Base-by-base conservation (phyloP, 2,888 invertebrate genomes). In the Lamellibrachia satsuma region DNA sequence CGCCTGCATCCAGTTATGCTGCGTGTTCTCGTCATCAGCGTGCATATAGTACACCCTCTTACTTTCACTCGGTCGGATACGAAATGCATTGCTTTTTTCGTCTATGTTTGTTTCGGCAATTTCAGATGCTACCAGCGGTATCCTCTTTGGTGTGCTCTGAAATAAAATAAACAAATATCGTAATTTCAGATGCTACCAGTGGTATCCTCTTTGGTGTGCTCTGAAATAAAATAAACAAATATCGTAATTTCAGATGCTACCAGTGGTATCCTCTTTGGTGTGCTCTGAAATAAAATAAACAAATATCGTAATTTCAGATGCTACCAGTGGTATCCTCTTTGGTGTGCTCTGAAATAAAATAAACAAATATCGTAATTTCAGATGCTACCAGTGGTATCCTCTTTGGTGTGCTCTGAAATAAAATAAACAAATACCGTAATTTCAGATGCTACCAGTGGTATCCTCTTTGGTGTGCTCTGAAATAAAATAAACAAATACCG, bases 1-100 rank as follows among this genome's bases (percentile, higher is more conserved):
- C 7, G 96, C 96, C 93, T 96, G 96, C 96, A 96, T 96, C 96
- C 96, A 96, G 92, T 95, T 95, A 94, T 96, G 95, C 92, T 96
- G 95, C 39, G 93, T 94, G 27, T 94, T 92, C 94, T 96, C 96
- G 94, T 95, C 95, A 39, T 96, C 96, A 52, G 96, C 96, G 92
- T 96, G 95, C 90, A 96, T 95, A 93, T 96, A 96, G 93, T 95
- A 96, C 51, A 95, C 95, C 90, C 96, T 94, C 55, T 96, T 95
- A 93, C 95, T 95, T 92, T 96, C 95, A 93, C 95, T 96, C 51
- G 96, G 95, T 93, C 95, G 95, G 92, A 96, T 95, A 55, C 95
- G 94, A 94, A 96, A 96, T 90, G 96, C 95, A 95, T 95, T 95
- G 92, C 94, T 94, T 93, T 96, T 96, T 93, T 95, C 95, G 94